Conservation (phyloP, 2,113 vertebrate genomes). For the Sinocyclocheilus rhinocerous region DNA sequence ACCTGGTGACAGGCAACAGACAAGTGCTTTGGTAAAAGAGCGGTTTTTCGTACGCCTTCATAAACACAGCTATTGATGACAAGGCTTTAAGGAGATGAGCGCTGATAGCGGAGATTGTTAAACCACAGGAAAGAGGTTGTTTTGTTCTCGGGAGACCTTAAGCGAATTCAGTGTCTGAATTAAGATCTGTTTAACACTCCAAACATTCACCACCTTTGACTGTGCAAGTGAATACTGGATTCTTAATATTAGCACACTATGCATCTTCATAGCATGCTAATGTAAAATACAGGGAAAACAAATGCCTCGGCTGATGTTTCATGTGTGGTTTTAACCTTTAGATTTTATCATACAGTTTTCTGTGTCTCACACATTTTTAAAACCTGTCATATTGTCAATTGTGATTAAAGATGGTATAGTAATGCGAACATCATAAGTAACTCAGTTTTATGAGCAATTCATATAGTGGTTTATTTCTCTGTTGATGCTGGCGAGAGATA, state of each 20-base stretch:
- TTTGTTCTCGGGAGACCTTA: slow-evolving; percentile 35
- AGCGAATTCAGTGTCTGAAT: background rate
- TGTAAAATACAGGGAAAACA: background rate
- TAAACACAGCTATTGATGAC: slow-evolving; percentile 27
- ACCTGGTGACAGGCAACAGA: slow-evolving; percentile 44
- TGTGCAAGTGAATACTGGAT: background rate
- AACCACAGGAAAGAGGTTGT: slow-evolving; percentile 40
- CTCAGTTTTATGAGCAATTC: background rate
- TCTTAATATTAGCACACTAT: background rate
- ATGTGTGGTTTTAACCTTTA: slow-evolving; percentile 20
- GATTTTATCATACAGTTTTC: slow-evolving; percentile 9
- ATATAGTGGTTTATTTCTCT: background rate
- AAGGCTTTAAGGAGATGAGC: slow-evolving; percentile 37
- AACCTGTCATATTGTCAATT: slow-evolving; percentile 15
- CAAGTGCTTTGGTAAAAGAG: slow-evolving; percentile 27
- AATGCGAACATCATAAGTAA: background rate
- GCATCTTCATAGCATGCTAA: background rate
- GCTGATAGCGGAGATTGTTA: slow-evolving; percentile 20
- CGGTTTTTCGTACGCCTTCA: slow-evolving; percentile 20
- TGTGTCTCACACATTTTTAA: background rate
- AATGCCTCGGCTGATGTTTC: background rate
- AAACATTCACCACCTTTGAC: too few species aligned
- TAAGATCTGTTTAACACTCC: too few species aligned
- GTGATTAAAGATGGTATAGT: background rate
- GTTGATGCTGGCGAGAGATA: background rate